These are phyloP conservation scores for Acleris holmiana DNA, from an alignment of 2,888 invertebrate species.

Conservation along the genomic window DNA sequence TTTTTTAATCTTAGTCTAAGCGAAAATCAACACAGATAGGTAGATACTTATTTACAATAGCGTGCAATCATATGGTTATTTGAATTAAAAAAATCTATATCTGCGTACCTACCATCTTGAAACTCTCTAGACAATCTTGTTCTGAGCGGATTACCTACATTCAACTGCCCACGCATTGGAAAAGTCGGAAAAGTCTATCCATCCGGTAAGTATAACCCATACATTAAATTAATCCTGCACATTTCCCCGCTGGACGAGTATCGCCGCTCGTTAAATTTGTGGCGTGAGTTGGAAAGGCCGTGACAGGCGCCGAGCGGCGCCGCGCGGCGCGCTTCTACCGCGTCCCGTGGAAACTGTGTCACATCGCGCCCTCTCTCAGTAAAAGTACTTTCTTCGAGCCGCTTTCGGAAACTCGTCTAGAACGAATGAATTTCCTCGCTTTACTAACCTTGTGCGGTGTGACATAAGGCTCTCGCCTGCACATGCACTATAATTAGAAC, in stretches of 20 bases:
- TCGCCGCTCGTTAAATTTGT: slow-evolving; percentile 58
- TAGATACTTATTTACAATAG: too few species aligned
- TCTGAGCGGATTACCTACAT: slow-evolving; percentile 40
- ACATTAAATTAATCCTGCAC: slow-evolving; percentile 55
- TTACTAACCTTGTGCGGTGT: slow-evolving; percentile 75
- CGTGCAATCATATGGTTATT: too few species aligned
- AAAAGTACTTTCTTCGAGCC: slow-evolving; percentile 83
- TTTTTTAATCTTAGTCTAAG: too few species aligned
- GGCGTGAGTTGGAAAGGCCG: slow-evolving; percentile 67
- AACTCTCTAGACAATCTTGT: slow-evolving; percentile 38
- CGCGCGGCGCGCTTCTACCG: slow-evolving; percentile 43
- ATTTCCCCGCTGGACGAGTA: slow-evolving; percentile 53
- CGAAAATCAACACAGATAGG: too few species aligned
- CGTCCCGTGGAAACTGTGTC: slow-evolving; percentile 79
- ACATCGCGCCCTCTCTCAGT: slow-evolving; percentile 74
- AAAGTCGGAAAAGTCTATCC: slow-evolving; percentile 58
- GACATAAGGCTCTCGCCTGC: slow-evolving; percentile 72
- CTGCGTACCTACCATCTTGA: not conserved
- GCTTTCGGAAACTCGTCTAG: slow-evolving; percentile 80
- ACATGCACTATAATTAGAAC: slow-evolving; percentile 69
- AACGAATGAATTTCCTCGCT: slow-evolving; percentile 69
- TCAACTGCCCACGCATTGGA: slow-evolving; percentile 44
- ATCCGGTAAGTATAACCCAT: slow-evolving; percentile 56
- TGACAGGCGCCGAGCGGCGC: slow-evolving; percentile 46
- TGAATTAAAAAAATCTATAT: slow-evolving; percentile 11